phyloP scores from a whole-genome alignment of 2,888 invertebrate genomes.

The Parnassius glacialis region DNA sequence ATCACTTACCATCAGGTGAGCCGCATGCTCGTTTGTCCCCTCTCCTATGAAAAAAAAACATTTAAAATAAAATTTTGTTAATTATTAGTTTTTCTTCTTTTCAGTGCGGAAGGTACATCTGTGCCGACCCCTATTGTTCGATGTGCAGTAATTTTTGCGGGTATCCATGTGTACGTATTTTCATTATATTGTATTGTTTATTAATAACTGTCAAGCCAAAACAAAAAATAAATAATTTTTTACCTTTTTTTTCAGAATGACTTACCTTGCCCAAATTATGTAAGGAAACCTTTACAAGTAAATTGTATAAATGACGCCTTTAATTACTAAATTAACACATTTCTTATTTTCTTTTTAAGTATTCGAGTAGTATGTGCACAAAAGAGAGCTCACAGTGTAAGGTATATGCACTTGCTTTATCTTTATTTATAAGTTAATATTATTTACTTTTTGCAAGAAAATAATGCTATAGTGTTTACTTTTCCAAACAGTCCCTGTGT shows the following conservation, averaged over 20 bases:
- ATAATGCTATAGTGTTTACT: neutral
- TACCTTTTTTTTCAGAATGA: neutral
- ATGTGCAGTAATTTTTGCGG: slow-evolving; percentile 6
- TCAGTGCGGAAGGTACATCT: slow-evolving; percentile 14
- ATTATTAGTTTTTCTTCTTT: slow-evolving; percentile 3
- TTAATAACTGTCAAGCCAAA: no score
- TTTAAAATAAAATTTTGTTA: no score
- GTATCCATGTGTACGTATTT: neutral
- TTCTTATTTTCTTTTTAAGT: neutral
- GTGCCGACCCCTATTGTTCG: slow-evolving; percentile 12
- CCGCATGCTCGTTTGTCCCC: no score
- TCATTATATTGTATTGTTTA: no score
- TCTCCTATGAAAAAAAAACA: no score
- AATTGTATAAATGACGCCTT: neutral
- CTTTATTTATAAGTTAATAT: neutral
- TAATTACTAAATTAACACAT: neutral
- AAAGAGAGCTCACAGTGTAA: slow-evolving; percentile 6
- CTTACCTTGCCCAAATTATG: slow-evolving; percentile 6
- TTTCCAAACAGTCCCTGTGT: slow-evolving; percentile 11
- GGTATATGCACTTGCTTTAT: neutral
- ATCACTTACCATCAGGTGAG: no score
- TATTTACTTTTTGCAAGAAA: no score
- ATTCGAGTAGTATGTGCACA: neutral
- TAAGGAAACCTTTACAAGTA: slow-evolving; percentile 3
- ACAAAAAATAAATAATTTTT: no score